Base-by-base conservation (phyloP, 2,797 vertebrate species). In the Hipposideros larvatus region DNA sequence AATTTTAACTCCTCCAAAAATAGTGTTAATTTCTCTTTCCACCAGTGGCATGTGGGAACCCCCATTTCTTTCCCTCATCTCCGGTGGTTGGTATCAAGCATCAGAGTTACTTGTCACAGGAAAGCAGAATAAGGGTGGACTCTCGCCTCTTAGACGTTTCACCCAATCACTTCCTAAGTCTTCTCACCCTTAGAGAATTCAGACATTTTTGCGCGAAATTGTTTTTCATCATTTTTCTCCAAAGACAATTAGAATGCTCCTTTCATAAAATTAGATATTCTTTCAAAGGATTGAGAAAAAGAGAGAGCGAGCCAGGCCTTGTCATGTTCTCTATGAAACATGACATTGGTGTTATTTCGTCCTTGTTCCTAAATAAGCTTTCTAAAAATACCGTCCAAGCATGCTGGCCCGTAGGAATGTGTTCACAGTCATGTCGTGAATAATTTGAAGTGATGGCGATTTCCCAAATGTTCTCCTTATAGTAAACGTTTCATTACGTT, bases 371-470 rank as follows among this genome's bases (percentile, higher is more conserved):
- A 34, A 82, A 43, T 63, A 77, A 59, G 68, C 63, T 37, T 91
- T 82, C 96, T 91, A 88, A 94, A 96, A 96, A 87, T 92, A 82
- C 19, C 21, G 2, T 19, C 85, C 34, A 26, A 82, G 89, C 43
- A 2, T 11, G 28, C 70, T 9, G 15, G 51, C 65, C 48, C 46
- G 51, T 83, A 37, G 48, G 43, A 41, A 13, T 28, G 24, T 10
- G 48, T 51, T 90, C 77, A 16, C 31, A 21, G 21, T 18, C 21
- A 48, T 21, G 21, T 5, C 18, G 31, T 37, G 73, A 83, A 24
- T 71, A 73, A 96, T 93, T 37, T n/a, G 24, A 95, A 74, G 34
- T 11, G 41, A 63, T n/a, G 61, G 71, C 48, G 65, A 13, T 41
- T 79, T 59, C 92, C 57, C 74, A 65, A 65, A 41, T 59, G 41